Evolutionary conservation across 23 tunicate species (phyloP).

Genomic region (Trididemnum nubilum): DNA sequence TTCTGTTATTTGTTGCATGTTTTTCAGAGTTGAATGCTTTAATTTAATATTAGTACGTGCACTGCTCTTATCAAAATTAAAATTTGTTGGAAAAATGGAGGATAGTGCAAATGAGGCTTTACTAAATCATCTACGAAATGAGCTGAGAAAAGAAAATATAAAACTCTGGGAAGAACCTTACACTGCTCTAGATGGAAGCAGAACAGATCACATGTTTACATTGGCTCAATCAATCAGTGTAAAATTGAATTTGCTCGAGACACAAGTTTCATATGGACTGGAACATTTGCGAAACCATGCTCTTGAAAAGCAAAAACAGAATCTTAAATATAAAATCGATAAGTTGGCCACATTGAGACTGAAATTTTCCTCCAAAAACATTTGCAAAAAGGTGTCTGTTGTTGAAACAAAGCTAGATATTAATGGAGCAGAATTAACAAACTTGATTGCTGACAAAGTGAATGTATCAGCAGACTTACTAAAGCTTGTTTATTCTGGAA

Average conservation of each 20-base stretch:
- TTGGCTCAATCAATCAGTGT: constrained; percentile 4
- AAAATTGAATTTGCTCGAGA: constrained; percentile 36
- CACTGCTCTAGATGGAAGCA: constrained; percentile 21
- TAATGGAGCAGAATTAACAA: constrained; percentile 27
- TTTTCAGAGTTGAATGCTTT: no score
- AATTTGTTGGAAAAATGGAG: no score
- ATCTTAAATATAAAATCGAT: constrained; percentile 37
- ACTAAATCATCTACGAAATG: constrained; percentile 13
- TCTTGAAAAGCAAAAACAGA: constrained; percentile 49
- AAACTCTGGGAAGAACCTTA: constrained; percentile 69
- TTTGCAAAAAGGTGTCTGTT: background rate
- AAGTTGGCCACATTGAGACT: constrained; percentile 52
- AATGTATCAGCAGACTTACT: background rate
- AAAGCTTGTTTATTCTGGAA: constrained; percentile 64
- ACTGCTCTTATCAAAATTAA: no score
- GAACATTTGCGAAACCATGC: constrained; percentile 47
- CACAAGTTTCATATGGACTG: constrained; percentile 21
- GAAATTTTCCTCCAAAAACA: constrained; percentile 51
- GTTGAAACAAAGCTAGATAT: constrained; percentile 60
- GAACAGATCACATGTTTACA: background rate
- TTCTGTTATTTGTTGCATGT: no score
- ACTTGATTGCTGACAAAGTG: constrained; percentile 28
- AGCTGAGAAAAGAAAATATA: constrained; percentile 37
- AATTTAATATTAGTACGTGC: no score
- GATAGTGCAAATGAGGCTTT: constrained; percentile 11